Percentiles rank a stretch among this genome's conserved stretches.
These are phyloP conservation scores for Pemphredon lugubris DNA, from an alignment of 2,888 invertebrate species.

Conservation along the genomic window DNA sequence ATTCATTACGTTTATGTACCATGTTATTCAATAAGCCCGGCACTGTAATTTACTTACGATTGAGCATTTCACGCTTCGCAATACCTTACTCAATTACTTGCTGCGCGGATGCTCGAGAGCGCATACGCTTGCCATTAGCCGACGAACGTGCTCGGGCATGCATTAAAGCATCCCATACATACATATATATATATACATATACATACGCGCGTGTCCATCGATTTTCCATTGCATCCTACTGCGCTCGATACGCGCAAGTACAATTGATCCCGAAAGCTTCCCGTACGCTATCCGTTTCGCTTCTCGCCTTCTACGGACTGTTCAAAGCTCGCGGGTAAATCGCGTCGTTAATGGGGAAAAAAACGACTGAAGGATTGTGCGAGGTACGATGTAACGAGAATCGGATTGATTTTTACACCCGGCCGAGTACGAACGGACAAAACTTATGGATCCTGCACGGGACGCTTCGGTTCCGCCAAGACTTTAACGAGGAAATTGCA, in stretches of 20 bases:
- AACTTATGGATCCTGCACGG: too few species aligned
- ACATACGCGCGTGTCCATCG: too few species aligned
- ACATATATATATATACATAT: too few species aligned
- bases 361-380: too few species aligned
- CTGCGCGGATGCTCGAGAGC: conserved; percentile 40
- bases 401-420: background rate
- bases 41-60: conserved; percentile 64
- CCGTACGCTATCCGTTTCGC: too few species aligned
- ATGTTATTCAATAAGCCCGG: conserved; percentile 63
- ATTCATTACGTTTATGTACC: conserved; percentile 66
- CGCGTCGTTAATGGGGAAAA: too few species aligned
- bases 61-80: conserved; percentile 66
- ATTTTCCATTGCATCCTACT: background rate
- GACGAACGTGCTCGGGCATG: conserved; percentile 30
- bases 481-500: conserved; percentile 4
- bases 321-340: too few species aligned
- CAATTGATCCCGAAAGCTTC: too few species aligned
- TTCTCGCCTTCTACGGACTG: too few species aligned
- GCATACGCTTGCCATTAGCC: conserved; percentile 44
- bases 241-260: background rate
- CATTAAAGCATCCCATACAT: conserved; percentile 18
- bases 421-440: too few species aligned
- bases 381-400: too few species aligned
- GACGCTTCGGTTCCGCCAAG: too few species aligned
- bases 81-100: conserved; percentile 61